Conservation (phyloP, 1,140 invertebrate species). For the Drosophila obscura region DNA sequence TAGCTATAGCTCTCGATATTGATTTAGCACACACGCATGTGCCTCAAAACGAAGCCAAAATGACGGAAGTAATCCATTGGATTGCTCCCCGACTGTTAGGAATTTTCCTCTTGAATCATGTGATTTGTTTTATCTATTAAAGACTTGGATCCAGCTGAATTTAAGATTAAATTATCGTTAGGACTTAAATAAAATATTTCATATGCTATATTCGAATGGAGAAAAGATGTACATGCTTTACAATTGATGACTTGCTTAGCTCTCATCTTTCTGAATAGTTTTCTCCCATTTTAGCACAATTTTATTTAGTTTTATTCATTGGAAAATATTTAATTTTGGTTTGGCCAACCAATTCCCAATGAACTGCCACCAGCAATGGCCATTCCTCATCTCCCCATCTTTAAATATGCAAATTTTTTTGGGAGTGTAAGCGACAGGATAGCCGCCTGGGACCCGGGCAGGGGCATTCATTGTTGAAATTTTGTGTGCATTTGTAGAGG, state of each 20-base stretch:
- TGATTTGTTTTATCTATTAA: conserved; percentile 2
- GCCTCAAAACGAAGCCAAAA: conserved; percentile 37
- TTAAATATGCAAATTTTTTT: conserved; percentile 70
- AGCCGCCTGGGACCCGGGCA: conserved; percentile 1
- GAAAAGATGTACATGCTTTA: too few species aligned
- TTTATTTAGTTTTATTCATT: conserved; percentile 44
- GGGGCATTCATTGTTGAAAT: conserved; percentile 34
- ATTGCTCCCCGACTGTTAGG: conserved; percentile 35
- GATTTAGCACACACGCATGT: conserved; percentile 47
- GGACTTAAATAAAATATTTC: too few species aligned
- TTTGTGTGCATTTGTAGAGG: conserved; percentile 17
- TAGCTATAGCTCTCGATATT: conserved; percentile 44
- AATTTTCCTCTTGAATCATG: conserved; percentile 7
- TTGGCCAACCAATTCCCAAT: conserved; percentile 46
- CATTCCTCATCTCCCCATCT: conserved; percentile 26
- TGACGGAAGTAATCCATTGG: conserved; percentile 75
- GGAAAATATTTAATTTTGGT: conserved; percentile 51
- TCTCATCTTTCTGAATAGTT: too few species aligned
- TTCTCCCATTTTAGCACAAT: too few species aligned
- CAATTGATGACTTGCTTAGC: too few species aligned
- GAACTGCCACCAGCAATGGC: conserved; percentile 1
- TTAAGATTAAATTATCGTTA: too few species aligned
- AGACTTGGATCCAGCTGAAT: background rate
- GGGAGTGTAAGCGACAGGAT: conserved; percentile 67
- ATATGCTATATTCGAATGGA: too few species aligned